Conservation (phyloP, 2,797 vertebrate genomes). For the Melanotaenia boesemani region DNA sequence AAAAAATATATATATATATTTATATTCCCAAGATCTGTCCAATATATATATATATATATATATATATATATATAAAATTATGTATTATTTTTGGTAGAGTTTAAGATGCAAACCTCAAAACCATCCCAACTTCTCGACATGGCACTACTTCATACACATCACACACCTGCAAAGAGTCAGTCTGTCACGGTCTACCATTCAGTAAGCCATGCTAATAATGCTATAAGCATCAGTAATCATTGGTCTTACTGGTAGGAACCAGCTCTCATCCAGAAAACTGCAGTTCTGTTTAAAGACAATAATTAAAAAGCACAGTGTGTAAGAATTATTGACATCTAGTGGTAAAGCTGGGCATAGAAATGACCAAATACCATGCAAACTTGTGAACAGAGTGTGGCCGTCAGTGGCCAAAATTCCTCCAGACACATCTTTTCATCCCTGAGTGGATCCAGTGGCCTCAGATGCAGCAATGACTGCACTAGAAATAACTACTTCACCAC, state of each 20-base stretch:
- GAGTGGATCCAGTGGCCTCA: too few relatives aligned
- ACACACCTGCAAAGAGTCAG: slow-evolving; percentile 78
- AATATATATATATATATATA: too few relatives aligned
- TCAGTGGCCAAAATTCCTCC: too few relatives aligned
- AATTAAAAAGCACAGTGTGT: slow-evolving; percentile 8
- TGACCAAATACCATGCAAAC: not conserved
- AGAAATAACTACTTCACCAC: too few relatives aligned
- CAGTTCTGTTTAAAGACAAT: slow-evolving; percentile 79
- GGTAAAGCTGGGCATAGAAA: too few relatives aligned
- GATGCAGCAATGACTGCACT: too few relatives aligned
- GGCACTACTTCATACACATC: slow-evolving; percentile 82
- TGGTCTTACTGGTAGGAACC: slow-evolving; percentile 86
- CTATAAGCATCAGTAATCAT: not conserved
- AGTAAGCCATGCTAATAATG: not conserved
- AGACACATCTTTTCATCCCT: too few relatives aligned
- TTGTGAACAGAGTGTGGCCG: too few relatives aligned
- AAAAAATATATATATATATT: too few relatives aligned
- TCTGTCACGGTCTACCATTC: not conserved
- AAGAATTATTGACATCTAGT: too few relatives aligned
- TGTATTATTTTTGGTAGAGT: not conserved
- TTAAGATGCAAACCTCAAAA: slow-evolving; percentile 79
- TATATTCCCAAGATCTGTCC: too few relatives aligned
- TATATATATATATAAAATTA: too few relatives aligned
- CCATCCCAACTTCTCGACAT: slow-evolving; percentile 81
- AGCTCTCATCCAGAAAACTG: slow-evolving; percentile 90